phyloP scores from a whole-genome alignment of 1,140 invertebrate genomes.

The Littorina saxatilis region DNA sequence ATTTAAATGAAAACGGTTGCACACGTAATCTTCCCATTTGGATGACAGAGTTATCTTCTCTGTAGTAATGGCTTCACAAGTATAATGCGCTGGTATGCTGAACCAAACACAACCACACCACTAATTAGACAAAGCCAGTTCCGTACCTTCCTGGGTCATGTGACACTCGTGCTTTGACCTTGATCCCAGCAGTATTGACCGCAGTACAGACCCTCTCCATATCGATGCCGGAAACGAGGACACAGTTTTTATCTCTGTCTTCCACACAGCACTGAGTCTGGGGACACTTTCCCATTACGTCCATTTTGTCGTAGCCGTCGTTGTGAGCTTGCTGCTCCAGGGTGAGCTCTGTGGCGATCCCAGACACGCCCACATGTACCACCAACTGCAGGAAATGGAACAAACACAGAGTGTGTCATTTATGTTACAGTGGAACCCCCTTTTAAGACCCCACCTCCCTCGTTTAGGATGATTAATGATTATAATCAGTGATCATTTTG shows the following conservation, averaged over 20 bases:
- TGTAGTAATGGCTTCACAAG: no score
- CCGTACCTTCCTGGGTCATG: slow-evolving; percentile 75
- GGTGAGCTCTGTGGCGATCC: slow-evolving; percentile 75
- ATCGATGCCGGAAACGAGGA: slow-evolving; percentile 72
- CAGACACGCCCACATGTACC: slow-evolving; percentile 78
- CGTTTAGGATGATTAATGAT: no score
- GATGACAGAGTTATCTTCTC: no score
- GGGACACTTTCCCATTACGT: slow-evolving; percentile 69
- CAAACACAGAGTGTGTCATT: neutral
- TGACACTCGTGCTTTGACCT: slow-evolving; percentile 73
- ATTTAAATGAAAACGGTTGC: no score
- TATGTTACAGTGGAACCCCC: neutral
- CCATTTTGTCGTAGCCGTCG: slow-evolving; percentile 73
- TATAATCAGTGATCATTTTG: neutral
- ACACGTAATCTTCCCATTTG: no score
- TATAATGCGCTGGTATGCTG: no score
- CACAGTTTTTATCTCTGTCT: slow-evolving; percentile 56
- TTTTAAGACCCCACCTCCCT: neutral
- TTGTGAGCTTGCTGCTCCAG: slow-evolving; percentile 77
- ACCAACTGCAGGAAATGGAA: slow-evolving; percentile 69
- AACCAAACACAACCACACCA: no score
- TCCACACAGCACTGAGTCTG: slow-evolving; percentile 67
- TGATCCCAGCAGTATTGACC: slow-evolving; percentile 68
- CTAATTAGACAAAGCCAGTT: no score
- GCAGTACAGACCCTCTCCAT: slow-evolving; percentile 73